These are phyloP conservation scores for Enteromius argenteus DNA, from an alignment of 2,797 vertebrate genomes.

Conservation along the genomic window DNA sequence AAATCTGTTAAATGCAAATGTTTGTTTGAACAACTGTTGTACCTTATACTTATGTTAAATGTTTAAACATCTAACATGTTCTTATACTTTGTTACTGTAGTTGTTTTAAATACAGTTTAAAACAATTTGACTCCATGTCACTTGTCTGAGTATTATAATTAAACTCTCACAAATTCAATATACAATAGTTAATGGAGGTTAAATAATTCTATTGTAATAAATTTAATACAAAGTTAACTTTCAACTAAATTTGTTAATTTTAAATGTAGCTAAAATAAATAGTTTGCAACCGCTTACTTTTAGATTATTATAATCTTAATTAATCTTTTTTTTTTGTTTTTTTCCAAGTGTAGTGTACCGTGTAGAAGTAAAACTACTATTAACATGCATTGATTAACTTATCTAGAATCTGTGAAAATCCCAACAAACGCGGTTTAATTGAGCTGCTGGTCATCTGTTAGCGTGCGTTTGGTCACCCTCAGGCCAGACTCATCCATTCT, in stretches of 20 bases:
- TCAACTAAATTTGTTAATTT: no score
- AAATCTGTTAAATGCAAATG: neutral
- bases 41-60: neutral
- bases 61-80: neutral
- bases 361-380: neutral
- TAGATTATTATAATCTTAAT: no score
- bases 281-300: no score
- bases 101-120: neutral
- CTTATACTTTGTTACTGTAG: neutral
- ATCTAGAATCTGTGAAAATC: constrained; percentile 3
- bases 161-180: neutral
- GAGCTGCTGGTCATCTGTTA: constrained; percentile 46
- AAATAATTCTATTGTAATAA: no score
- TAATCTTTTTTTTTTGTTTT: no score
- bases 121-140: neutral
- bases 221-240: no score
- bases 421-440: neutral
- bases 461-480: constrained; percentile 56
- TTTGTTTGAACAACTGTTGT: neutral
- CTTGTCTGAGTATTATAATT: neutral
- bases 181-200: no score
- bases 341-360: no score
- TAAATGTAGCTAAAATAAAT: no score
- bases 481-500: constrained; percentile 67
- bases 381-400: neutral